These are phyloP conservation scores for Symphodus melops DNA, from an alignment of 2,113 vertebrate species.

Conservation along the genomic window DNA sequence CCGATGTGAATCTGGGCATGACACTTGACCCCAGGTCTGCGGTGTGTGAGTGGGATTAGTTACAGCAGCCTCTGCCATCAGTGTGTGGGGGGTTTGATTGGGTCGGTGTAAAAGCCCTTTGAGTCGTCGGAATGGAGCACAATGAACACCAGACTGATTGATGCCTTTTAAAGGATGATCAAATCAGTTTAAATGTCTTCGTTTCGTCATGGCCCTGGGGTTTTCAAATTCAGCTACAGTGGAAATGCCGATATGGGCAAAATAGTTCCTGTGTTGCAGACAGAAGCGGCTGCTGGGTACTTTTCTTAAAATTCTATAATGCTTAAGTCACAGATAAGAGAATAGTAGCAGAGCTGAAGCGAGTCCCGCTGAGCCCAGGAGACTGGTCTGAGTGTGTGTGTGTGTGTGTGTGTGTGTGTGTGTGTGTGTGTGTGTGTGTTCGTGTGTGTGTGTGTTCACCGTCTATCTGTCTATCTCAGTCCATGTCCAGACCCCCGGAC, in stretches of 20 bases:
- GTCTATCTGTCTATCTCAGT: slow-evolving; percentile 50
- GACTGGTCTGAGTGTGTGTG: slow-evolving; percentile 26
- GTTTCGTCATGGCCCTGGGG: not conserved
- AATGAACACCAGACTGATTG: not conserved
- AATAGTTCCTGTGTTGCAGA: too few relatives aligned
- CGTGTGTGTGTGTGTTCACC: slow-evolving; percentile 26
- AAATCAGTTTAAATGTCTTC: not conserved
- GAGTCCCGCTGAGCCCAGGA: slow-evolving; percentile 16
- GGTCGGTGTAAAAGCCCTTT: too few relatives aligned
- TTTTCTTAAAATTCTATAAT: slow-evolving; percentile 65
- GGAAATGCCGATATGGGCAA: not conserved
- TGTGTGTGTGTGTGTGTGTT: too few relatives aligned
- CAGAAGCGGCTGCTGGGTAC: slow-evolving; percentile 53
- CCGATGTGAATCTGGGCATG: too few relatives aligned
- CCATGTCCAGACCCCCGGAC: slow-evolving; percentile 44
- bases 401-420: too few relatives aligned
- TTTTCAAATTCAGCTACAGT: not conserved
- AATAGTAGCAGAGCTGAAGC: slow-evolving; percentile 61
- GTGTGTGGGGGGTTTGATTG: too few relatives aligned
- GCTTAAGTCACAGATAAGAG: slow-evolving; percentile 73
- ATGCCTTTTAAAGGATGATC: not conserved
- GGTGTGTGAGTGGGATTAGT: too few relatives aligned
- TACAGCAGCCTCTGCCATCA: too few relatives aligned
- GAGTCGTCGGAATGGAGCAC: too few relatives aligned
- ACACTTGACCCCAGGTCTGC: too few relatives aligned